phyloP scores from a whole-genome alignment of 2,888 invertebrate species.

The Gymnosoma rotundatum region DNA sequence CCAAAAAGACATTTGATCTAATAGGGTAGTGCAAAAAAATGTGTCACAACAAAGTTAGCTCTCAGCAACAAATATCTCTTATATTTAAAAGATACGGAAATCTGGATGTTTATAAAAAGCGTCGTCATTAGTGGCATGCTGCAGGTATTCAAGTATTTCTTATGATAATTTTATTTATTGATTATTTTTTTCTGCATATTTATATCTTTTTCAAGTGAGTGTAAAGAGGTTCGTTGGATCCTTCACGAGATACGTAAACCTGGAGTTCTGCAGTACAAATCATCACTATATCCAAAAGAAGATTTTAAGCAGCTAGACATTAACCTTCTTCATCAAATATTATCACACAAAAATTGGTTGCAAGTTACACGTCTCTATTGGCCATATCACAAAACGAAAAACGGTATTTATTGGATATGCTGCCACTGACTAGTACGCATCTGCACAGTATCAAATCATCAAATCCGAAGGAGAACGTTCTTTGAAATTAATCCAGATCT shows the following conservation, averaged over 20 bases:
- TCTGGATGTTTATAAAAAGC: constrained; percentile 43
- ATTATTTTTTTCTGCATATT: too few species aligned
- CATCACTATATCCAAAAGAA: constrained; percentile 6
- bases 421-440: constrained; percentile 25
- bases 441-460: constrained; percentile 3
- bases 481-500: constrained; percentile 35
- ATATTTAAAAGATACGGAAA: constrained; percentile 45
- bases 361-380: constrained; percentile 20
- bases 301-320: constrained; percentile 16
- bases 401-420: constrained; percentile 26
- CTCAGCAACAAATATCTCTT: constrained; percentile 24
- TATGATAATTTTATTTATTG: too few species aligned
- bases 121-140: neutral
- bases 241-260: constrained; percentile 18
- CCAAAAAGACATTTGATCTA: constrained; percentile 9
- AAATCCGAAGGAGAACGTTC: constrained; percentile 21
- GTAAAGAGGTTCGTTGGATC: neutral
- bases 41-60: constrained; percentile 40
- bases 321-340: constrained; percentile 12
- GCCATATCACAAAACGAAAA: constrained; percentile 38
- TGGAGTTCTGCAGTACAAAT: too few species aligned
- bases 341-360: neutral
- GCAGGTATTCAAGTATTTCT: too few species aligned
- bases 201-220: constrained; percentile 16
- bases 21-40: constrained; percentile 19